These are phyloP conservation scores for Aphelocoma californica DNA, from an alignment of 2,797 vertebrate species.

Conservation along the genomic window DNA sequence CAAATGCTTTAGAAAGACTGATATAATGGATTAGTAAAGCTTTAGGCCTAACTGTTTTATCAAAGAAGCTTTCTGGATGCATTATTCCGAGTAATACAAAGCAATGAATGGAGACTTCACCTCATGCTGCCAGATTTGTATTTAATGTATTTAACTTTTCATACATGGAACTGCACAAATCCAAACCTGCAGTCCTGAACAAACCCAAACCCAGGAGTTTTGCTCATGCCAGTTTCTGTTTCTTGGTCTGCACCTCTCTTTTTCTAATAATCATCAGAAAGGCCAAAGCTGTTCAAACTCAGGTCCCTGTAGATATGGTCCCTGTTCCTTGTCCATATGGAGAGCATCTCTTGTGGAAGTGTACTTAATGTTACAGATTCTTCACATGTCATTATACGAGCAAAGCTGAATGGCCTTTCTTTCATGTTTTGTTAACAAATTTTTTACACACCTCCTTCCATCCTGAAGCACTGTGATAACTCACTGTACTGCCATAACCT, in stretches of 20 bases:
- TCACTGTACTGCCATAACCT: background rate
- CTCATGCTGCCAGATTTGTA: background rate
- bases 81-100: background rate
- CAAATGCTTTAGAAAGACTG: background rate
- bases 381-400: background rate
- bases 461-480: background rate
- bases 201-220: background rate
- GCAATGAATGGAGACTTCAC: background rate
- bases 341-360: background rate
- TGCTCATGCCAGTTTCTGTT: background rate
- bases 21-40: background rate
- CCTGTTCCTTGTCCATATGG: background rate
- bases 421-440: background rate
- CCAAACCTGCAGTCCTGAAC: background rate
- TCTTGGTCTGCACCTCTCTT: background rate
- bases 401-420: background rate
- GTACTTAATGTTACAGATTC: background rate
- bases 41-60: background rate
- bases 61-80: background rate
- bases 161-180: background rate
- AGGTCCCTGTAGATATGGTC: accelerated
- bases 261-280: background rate
- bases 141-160: background rate
- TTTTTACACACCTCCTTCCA: background rate
- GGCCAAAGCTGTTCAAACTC: background rate